Base-by-base conservation (phyloP, 2,797 vertebrate genomes). In the Gobio occitaniae region DNA sequence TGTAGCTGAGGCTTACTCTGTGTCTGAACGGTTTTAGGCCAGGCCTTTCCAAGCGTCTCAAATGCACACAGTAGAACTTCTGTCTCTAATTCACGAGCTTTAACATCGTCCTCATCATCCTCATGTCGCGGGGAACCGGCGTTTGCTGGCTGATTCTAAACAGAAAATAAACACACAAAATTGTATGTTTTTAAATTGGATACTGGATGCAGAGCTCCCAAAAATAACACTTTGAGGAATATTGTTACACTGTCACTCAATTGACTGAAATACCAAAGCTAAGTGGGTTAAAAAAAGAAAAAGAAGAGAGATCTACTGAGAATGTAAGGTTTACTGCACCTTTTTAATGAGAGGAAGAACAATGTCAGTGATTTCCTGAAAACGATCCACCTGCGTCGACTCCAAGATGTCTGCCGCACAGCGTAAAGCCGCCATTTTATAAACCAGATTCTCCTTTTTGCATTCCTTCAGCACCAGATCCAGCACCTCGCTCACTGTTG, bases 311-410 rank as follows among this genome's bases (percentile, higher is more conserved):
- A 25, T 44, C 77, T 47, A 52, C 6, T 25, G 19, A 50, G 52
- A n/a, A 65, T 19, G 8, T n/a, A 32, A 7, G n/a, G 21, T 68
- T 80, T 52, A 17, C 38, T 17, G 74, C 16, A 99, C 98, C 97
- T 99, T 99, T 92, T 96, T 97, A 92, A 99, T 97, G 78, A 99
- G 91, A 77, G 97, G 97, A 89, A 99, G 95, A 78, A 99, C 84
- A 77, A 99, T 95, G 59, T 97, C 95, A 1, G 96, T 92, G 92
- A 99, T 88, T 79, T 97, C 95, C 48, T 94, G 94, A 92, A 99
- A 99, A 3, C 94, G 93, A 89, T 99, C 97, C 89, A 97, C 96
- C 90, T 96, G 92, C 44, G 96, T 97, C 83, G 96, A 95, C 85
- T 96, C 96, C 47, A 99, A 93, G 77, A 98, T 95, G 0, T 95